Evolutionary conservation across 1,140 invertebrate genomes (phyloP).

Genomic region (Drosophila arizonae): DNA sequence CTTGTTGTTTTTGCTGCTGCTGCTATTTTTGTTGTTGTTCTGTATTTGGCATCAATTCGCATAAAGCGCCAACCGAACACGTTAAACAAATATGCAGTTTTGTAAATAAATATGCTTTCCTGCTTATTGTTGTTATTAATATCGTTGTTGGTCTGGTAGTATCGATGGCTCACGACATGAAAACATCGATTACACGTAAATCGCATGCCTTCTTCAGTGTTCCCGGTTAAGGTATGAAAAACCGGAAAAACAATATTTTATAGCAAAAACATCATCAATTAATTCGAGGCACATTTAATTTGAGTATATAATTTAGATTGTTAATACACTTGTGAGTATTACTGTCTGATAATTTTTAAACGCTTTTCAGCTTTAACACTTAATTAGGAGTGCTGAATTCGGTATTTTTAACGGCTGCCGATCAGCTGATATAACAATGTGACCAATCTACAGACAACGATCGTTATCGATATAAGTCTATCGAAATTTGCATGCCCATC

Average conservation of each 20-base stretch:
- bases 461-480: neutral
- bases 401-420: neutral
- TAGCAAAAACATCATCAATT: no score
- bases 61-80: conserved; percentile 42
- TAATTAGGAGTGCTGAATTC: no score
- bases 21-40: neutral
- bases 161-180: conserved; percentile 22
- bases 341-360: no score
- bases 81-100: conserved; percentile 36
- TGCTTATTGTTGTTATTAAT: conserved; percentile 23
- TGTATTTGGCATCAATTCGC: conserved; percentile 33
- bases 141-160: neutral
- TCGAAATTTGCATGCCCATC: neutral
- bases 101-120: conserved; percentile 50
- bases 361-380: no score
- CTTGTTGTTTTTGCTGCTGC: neutral
- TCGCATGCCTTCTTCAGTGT: no score
- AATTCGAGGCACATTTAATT: no score
- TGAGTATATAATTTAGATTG: no score
- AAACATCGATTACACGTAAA: conserved; percentile 3
- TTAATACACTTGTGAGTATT: no score
- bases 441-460: neutral
- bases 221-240: no score
- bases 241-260: no score
- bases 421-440: neutral